These are phyloP conservation scores for Origma solitaria DNA, from an alignment of 2,113 vertebrate species.

Conservation along the genomic window DNA sequence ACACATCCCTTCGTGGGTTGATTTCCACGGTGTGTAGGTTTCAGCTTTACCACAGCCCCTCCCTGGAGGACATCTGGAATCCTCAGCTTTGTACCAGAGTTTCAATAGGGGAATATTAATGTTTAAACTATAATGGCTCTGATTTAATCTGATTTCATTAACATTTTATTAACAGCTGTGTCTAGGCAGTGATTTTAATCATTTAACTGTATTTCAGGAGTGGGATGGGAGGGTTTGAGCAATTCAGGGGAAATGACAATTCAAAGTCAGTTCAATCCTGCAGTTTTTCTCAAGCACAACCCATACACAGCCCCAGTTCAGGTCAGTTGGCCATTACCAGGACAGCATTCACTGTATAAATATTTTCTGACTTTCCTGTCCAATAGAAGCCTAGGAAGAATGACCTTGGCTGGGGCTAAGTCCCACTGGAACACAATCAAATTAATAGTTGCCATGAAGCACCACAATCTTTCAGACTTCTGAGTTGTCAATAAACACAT, in stretches of 20 bases:
- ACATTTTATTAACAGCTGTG: slow-evolving; percentile 30
- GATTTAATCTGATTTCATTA: slow-evolving; percentile 35
- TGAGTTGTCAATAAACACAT: not conserved
- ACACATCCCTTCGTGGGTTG: not conserved
- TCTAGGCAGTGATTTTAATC: slow-evolving; percentile 17
- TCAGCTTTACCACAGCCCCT: not conserved
- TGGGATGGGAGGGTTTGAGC: not conserved
- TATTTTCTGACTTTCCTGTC: not conserved
- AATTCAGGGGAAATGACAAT: slow-evolving; percentile 7
- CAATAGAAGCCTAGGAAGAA: not conserved
- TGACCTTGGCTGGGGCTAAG: not conserved
- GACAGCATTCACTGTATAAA: not conserved
- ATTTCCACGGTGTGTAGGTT: not conserved
- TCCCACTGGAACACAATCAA: not conserved
- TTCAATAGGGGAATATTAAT: slow-evolving; percentile 7
- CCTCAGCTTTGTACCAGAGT: not conserved
- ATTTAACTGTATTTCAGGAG: not conserved
- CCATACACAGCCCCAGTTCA: not conserved
- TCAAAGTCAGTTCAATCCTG: not conserved
- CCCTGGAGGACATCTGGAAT: not conserved
- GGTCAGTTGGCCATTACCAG: not conserved
- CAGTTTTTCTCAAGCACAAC: not conserved
- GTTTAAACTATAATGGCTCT: slow-evolving; percentile 8
- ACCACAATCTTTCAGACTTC: not conserved
- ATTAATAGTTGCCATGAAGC: not conserved